These are phyloP conservation scores for Hoplodrina blanda DNA, from an alignment of 2,888 invertebrate species.

Conservation along the genomic window DNA sequence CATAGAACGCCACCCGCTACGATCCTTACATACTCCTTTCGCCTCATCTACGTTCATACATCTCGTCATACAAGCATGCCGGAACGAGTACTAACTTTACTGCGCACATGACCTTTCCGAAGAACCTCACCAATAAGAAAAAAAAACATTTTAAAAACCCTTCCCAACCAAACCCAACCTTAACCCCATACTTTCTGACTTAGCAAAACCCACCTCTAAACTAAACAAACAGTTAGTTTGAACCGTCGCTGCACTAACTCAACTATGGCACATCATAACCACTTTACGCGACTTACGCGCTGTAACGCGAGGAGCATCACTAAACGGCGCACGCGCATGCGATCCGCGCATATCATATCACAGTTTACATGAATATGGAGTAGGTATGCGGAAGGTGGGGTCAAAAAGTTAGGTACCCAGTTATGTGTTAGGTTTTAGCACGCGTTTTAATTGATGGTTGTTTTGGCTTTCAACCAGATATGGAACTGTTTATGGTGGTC, in stretches of 20 bases:
- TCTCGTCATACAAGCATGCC: too few relatives aligned
- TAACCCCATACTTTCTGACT: too few relatives aligned
- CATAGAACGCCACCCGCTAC: too few relatives aligned
- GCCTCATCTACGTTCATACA: too few relatives aligned
- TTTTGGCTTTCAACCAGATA: conserved; percentile 32
- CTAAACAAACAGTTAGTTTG: conserved; percentile 54
- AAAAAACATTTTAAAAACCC: too few relatives aligned
- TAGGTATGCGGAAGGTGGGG: conserved; percentile 58
- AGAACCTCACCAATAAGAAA: too few relatives aligned
- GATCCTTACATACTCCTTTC: too few relatives aligned
- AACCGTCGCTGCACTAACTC: conserved; percentile 32
- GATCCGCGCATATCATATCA: conserved; percentile 66
- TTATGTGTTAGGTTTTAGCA: conserved; percentile 38
- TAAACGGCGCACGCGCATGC: conserved; percentile 62
- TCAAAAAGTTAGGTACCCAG: conserved; percentile 52
- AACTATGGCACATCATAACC: conserved; percentile 61
- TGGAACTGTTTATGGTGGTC: neutral
- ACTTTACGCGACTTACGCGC: conserved; percentile 59
- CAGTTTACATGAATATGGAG: conserved; percentile 63
- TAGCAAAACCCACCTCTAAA: neutral
- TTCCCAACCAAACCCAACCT: too few relatives aligned
- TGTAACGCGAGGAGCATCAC: conserved; percentile 57
- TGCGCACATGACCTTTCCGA: too few relatives aligned
- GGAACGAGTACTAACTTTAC: too few relatives aligned
- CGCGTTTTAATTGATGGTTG: conserved; percentile 54